phyloP scores from a whole-genome alignment of 2,113 vertebrate genomes.

The Chunga burmeisteri region DNA sequence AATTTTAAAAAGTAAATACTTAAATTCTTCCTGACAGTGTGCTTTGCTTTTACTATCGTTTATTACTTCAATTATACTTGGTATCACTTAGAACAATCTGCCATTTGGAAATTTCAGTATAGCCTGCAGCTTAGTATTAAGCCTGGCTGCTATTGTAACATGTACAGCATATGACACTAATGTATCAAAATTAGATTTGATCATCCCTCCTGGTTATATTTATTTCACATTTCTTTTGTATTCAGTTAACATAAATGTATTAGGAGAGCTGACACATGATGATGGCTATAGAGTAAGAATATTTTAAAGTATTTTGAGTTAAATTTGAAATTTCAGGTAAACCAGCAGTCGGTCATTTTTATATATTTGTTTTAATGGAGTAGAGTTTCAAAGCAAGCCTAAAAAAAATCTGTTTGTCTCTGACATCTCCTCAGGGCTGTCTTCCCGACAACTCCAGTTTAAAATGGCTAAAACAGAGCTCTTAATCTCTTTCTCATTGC shows the following conservation, averaged over 20 bases:
- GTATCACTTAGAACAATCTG: conserved; percentile 84
- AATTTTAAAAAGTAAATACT: conserved; percentile 88
- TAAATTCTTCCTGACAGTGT: conserved; percentile 85
- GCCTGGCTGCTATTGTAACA: conserved; percentile 83
- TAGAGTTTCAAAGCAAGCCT: conserved; percentile 53
- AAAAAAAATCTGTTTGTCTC: conserved; percentile 42
- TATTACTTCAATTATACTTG: conserved; percentile 85
- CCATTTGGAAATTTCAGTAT: conserved; percentile 83
- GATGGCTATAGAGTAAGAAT: conserved; percentile 82
- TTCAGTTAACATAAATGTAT: conserved; percentile 89
- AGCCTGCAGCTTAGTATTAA: conserved; percentile 83
- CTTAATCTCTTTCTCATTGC: conserved; percentile 60
- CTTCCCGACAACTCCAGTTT: conserved; percentile 34
- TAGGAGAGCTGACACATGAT: conserved; percentile 82
- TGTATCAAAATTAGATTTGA: conserved; percentile 96
- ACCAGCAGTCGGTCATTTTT: conserved; percentile 67
- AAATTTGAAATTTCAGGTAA: conserved; percentile 77
- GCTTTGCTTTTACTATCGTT: conserved; percentile 85
- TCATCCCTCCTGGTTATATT: conserved; percentile 89
- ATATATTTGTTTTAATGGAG: conserved; percentile 71
- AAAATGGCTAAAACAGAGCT: conserved; percentile 45
- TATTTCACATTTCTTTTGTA: conserved; percentile 95
- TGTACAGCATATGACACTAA: conserved; percentile 91
- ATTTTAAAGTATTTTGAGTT: conserved; percentile 82
- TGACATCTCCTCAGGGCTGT: conserved; percentile 46